Conservation (phyloP, 2,113 vertebrate species). For the Rhinogobius similis region DNA sequence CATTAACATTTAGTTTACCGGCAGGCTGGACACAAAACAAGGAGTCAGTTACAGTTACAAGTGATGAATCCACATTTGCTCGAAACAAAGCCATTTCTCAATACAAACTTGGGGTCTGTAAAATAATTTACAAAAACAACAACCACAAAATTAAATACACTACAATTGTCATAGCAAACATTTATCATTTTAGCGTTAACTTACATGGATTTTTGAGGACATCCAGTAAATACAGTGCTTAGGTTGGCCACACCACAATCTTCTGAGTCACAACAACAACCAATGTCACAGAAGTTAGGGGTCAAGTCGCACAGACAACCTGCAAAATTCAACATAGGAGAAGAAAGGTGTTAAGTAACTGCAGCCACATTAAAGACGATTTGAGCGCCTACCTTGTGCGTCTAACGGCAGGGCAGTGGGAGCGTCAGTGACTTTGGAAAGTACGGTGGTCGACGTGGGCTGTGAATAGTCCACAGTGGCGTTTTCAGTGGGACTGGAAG, state of each 20-base stretch:
- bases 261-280: constrained; percentile 76
- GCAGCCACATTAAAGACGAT: background rate
- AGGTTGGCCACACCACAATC: constrained; percentile 70
- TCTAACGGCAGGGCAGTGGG: constrained; percentile 4
- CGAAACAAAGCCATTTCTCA: constrained; percentile 79
- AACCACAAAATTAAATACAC: background rate
- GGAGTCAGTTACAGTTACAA: constrained; percentile 67
- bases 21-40: constrained; percentile 66
- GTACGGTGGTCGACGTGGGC: background rate
- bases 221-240: constrained; percentile 67
- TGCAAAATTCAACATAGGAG: constrained; percentile 28
- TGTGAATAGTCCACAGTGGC: constrained; percentile 2
- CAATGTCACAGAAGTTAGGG: constrained; percentile 74
- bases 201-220: constrained; percentile 59
- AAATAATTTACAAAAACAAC: too few relatives aligned
- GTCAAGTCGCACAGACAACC: constrained; percentile 77
- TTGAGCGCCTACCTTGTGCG: constrained; percentile 17
- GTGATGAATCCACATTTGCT: constrained; percentile 70
- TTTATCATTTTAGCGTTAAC: constrained; percentile 13
- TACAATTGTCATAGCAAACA: background rate
- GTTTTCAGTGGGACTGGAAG: background rate
- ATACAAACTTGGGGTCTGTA: constrained; percentile 69
- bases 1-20: constrained; percentile 50
- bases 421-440: background rate
- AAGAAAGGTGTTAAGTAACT: background rate